Conservation (phyloP, 2,797 vertebrate genomes). For the Acomys russatus region DNA sequence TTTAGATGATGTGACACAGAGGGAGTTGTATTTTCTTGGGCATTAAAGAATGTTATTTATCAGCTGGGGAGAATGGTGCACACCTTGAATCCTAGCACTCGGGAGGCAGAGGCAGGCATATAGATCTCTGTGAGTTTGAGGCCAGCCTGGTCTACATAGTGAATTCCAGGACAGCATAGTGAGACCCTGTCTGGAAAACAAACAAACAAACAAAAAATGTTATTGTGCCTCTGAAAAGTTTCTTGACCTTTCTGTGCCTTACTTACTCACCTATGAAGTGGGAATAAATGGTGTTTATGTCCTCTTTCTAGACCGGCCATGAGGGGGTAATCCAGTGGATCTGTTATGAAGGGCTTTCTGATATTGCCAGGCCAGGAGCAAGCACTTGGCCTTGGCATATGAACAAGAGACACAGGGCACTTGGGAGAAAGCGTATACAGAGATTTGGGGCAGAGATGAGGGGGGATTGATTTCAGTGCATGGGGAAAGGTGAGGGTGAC, state of each 20-base stretch:
- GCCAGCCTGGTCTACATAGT: neutral
- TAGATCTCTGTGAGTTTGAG: neutral
- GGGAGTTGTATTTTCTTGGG: no score
- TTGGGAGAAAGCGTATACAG: neutral
- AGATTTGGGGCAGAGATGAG: neutral
- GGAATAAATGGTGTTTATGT: neutral
- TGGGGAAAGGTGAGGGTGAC: neutral
- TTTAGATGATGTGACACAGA: neutral
- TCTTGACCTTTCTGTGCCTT: neutral
- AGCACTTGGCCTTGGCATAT: neutral
- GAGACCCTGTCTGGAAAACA: neutral
- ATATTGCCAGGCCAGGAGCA: rapidly evolving
- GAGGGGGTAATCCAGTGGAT: neutral
- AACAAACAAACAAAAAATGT: no score
- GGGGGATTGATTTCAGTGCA: no score
- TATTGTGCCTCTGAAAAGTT: neutral
- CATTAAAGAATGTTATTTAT: neutral
- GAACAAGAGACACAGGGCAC: no score
- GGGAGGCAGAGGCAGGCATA: neutral
- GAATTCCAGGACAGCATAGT: neutral
- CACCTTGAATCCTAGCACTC: neutral
- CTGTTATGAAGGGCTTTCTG: neutral
- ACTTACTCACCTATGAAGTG: neutral
- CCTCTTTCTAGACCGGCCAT: neutral
- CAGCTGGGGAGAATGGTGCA: neutral